These are phyloP conservation scores for Plutomurus gul DNA, from an alignment of 1,140 invertebrate species.

Conservation along the genomic window DNA sequence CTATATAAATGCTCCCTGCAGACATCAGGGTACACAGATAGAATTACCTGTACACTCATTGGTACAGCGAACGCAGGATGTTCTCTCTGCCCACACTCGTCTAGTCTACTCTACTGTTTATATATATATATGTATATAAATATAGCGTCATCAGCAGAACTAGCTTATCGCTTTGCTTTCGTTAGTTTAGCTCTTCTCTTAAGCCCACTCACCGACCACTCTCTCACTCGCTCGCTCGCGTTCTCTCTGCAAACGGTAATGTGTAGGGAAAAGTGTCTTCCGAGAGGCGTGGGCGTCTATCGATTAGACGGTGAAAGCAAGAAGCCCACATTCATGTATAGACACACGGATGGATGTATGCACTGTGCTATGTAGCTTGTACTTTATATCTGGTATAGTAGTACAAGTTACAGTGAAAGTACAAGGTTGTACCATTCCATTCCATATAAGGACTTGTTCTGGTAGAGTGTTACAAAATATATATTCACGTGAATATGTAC, in stretches of 20 bases:
- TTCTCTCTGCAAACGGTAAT: neutral
- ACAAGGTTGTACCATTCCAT: too few species aligned
- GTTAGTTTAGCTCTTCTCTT: neutral
- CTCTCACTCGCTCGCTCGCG: neutral
- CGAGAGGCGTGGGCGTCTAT: neutral
- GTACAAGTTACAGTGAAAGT: too few species aligned
- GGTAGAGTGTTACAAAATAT: too few species aligned
- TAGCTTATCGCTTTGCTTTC: neutral
- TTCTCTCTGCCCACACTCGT: neutral
- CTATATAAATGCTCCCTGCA: neutral
- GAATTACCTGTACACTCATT: neutral
- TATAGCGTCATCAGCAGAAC: too few species aligned
- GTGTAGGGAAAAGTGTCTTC: neutral
- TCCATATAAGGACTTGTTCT: too few species aligned
- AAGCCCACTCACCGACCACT: neutral
- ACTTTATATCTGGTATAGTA: neutral
- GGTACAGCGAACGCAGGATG: neutral
- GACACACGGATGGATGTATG: too few species aligned
- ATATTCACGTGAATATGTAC: too few species aligned
- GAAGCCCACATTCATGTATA: too few species aligned
- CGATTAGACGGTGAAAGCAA: slow-evolving; percentile 8
- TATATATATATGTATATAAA: neutral
- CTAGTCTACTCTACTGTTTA: neutral
- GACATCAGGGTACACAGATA: too few species aligned
- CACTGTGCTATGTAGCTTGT: neutral